A percentile compares a stretch with the other conserved stretches of the same genome.
Conservation (phyloP, 2,113 vertebrate species). For the Cyrtonyx montezumae region DNA sequence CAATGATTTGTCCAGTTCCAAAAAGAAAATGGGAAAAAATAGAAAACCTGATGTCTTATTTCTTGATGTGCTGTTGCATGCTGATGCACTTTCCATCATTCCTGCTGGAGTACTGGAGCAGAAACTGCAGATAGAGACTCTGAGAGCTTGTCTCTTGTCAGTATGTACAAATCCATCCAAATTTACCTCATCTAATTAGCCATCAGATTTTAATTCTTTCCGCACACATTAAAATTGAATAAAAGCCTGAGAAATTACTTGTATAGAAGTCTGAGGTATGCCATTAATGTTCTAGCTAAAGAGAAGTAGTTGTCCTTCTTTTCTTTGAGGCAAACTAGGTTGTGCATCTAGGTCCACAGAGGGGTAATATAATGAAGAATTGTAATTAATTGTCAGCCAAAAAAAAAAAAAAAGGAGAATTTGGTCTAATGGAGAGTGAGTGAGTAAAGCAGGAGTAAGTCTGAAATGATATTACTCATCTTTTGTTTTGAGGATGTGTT, state of each 20-base stretch:
- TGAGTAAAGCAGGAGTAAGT: background rate
- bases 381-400: background rate
- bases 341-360: background rate
- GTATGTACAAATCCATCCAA: background rate
- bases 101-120: background rate
- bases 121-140: background rate
- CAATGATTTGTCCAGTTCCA: background rate
- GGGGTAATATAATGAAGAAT: background rate
- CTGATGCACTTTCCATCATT: background rate
- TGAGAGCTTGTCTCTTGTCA: background rate
- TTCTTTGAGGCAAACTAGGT: background rate
- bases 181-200: background rate
- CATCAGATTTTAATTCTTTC: background rate
- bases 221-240: background rate
- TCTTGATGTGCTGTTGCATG: background rate
- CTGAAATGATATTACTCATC: background rate
- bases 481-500: background rate
- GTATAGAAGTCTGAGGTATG: background rate
- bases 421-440: background rate
- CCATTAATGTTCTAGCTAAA: background rate
- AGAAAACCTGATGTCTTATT: background rate
- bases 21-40: background rate
- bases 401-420: background rate
- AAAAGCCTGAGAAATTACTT: background rate
- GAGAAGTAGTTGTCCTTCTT: background rate